Percentiles rank a stretch among this genome's conserved stretches.
These are phyloP conservation scores for Drosophila multiciliata DNA, from an alignment of 2,888 invertebrate genomes.

Conservation along the genomic window DNA sequence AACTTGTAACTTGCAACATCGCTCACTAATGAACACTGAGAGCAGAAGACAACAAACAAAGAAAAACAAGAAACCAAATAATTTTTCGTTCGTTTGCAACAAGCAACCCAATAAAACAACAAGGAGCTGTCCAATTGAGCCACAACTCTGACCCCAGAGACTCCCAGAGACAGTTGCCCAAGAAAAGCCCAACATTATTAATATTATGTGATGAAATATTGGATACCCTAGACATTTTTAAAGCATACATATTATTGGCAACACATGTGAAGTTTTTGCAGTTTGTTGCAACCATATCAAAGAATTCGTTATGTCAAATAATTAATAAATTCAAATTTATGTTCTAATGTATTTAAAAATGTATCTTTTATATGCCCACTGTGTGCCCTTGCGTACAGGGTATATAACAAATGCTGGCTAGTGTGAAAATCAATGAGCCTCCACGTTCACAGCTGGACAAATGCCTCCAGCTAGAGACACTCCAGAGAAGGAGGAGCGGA, in stretches of 20 bases:
- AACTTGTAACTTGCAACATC: slow-evolving; percentile 48
- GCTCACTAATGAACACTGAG: slow-evolving; percentile 59
- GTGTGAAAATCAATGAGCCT: slow-evolving; percentile 74
- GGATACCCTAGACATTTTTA: slow-evolving; percentile 15
- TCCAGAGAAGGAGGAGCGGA: background rate
- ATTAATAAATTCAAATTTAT: background rate
- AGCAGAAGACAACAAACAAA: background rate
- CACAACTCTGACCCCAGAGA: slow-evolving; percentile 38
- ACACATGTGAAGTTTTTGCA: background rate
- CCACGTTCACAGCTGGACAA: slow-evolving; percentile 42
- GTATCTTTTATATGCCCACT: background rate
- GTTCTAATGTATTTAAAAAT: background rate
- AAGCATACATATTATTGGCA: background rate
- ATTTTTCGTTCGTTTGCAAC: slow-evolving; percentile 40
- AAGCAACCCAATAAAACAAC: slow-evolving; percentile 22
- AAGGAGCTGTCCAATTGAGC: slow-evolving; percentile 42
- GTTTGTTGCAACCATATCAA: background rate
- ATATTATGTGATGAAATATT: background rate
- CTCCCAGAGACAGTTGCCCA: slow-evolving; percentile 1
- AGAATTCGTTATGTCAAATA: background rate
- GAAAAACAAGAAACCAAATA: slow-evolving; percentile 11
- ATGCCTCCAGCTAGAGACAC: slow-evolving; percentile 20
- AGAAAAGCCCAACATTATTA: background rate
- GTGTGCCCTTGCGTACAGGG: slow-evolving; percentile 9
- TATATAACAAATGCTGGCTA: slow-evolving; percentile 53